Conservation (phyloP, 2,888 invertebrate species). For the Polymixis flavicincta region DNA sequence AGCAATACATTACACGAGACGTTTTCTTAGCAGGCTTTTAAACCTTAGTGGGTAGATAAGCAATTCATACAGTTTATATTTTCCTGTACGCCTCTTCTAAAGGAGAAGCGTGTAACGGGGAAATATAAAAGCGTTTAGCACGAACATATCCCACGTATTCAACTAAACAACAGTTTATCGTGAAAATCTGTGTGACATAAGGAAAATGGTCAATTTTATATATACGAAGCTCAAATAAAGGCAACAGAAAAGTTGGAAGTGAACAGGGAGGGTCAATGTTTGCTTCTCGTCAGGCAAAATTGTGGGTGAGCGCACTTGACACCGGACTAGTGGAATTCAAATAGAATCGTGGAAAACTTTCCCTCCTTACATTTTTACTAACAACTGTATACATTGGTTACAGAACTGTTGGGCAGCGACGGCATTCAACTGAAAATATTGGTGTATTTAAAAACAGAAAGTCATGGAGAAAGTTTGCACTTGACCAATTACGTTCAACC, state of each 20-base stretch:
- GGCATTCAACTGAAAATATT: not conserved
- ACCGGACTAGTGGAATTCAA: constrained; percentile 81
- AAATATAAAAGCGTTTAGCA: constrained; percentile 56
- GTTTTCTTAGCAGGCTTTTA: constrained; percentile 37
- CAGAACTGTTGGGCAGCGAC: not conserved
- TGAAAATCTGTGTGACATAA: constrained; percentile 57
- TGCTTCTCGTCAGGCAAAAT: constrained; percentile 84
- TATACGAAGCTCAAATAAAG: constrained; percentile 71
- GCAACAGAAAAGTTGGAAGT: constrained; percentile 78
- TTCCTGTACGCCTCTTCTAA: constrained; percentile 15
- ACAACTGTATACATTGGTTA: constrained; percentile 26
- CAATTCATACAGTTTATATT: constrained; percentile 45
- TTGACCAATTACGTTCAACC: not conserved
- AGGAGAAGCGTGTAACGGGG: constrained; percentile 15
- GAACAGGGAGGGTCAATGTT: constrained; percentile 81
- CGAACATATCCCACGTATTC: constrained; percentile 45
- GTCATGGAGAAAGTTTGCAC: too few species aligned
- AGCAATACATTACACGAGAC: constrained; percentile 22
- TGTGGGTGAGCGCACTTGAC: constrained; percentile 79
- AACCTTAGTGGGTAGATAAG: constrained; percentile 36
- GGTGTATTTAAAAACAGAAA: not conserved
- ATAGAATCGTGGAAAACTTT: constrained; percentile 72
- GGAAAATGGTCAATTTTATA: constrained; percentile 70
- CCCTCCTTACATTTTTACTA: constrained; percentile 35
- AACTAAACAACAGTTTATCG: constrained; percentile 59